Percentiles rank a stretch among this genome's conserved stretches.
Evolutionary conservation across 1,140 invertebrate species (phyloP).

Genomic region (Octopus bimaculoides): DNA sequence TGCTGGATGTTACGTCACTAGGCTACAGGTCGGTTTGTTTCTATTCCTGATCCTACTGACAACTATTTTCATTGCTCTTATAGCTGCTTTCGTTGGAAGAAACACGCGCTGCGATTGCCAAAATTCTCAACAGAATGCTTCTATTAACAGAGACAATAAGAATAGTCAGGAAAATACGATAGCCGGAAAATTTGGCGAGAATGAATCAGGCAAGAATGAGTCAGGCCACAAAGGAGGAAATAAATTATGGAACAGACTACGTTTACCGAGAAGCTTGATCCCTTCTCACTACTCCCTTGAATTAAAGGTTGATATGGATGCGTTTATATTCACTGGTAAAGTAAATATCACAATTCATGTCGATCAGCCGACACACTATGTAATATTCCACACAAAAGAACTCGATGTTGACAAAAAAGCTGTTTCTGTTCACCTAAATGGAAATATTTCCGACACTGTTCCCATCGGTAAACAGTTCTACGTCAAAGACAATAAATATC

Average conservation of each 20-base stretch:
- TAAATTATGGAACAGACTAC: constrained; percentile 30
- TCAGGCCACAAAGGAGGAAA: neutral
- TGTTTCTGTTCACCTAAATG: neutral
- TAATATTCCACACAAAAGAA: constrained; percentile 32
- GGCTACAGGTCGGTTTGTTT: neutral
- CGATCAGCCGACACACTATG: constrained; percentile 26
- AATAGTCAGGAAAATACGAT: neutral
- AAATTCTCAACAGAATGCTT: neutral
- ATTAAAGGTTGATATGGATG: constrained; percentile 31
- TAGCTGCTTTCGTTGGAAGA: neutral
- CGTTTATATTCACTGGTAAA: constrained; percentile 29
- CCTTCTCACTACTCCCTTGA: constrained; percentile 36
- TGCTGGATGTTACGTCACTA: neutral
- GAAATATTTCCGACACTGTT: neutral
- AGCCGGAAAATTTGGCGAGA: neutral
- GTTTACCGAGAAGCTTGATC: constrained; percentile 31
- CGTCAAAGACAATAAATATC: constrained; percentile 28
- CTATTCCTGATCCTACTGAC: neutral
- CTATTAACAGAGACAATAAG: neutral
- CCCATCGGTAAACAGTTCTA: constrained; percentile 22
- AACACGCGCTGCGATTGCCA: neutral
- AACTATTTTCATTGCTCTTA: neutral
- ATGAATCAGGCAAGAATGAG: neutral
- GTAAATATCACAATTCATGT: constrained; percentile 30
- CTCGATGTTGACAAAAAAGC: neutral